These are phyloP conservation scores for Leptestheria dahalacensis DNA, from an alignment of 1,140 invertebrate species.

Conservation along the genomic window DNA sequence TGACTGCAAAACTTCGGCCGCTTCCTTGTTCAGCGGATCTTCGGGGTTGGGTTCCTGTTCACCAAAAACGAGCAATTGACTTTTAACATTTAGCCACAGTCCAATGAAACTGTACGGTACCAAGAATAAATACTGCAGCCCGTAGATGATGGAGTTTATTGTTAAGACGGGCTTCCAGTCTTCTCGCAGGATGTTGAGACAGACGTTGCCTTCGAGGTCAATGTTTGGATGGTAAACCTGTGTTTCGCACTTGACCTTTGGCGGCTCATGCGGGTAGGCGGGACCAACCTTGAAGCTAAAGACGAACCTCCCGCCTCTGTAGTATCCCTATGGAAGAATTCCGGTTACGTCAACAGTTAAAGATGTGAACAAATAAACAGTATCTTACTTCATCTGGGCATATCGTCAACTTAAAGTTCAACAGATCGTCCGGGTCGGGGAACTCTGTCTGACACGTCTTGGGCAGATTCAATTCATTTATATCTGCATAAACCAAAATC, in stretches of 20 bases:
- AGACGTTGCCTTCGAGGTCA: slow-evolving; percentile 87
- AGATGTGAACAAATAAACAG: background rate
- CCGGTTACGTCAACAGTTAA: too few relatives aligned
- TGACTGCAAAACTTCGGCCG: slow-evolving; percentile 90
- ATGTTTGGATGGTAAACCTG: slow-evolving; percentile 92
- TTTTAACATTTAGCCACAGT: background rate
- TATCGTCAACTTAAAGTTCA: slow-evolving; percentile 91
- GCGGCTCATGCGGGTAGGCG: slow-evolving; percentile 91
- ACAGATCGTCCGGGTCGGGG: slow-evolving; percentile 86
- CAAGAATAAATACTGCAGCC: slow-evolving; percentile 91
- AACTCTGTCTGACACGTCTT: slow-evolving; percentile 94
- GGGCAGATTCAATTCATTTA: slow-evolving; percentile 92
- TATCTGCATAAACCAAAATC: slow-evolving; percentile 51
- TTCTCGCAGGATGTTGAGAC: slow-evolving; percentile 86
- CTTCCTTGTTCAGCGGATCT: slow-evolving; percentile 96
- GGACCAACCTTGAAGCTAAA: slow-evolving; percentile 97
- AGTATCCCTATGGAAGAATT: slow-evolving; percentile 60
- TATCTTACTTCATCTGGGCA: slow-evolving; percentile 58
- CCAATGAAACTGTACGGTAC: background rate
- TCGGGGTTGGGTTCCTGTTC: slow-evolving; percentile 91
- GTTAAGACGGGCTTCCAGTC: slow-evolving; percentile 98
- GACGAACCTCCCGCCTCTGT: slow-evolving; percentile 78
- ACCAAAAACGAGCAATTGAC: slow-evolving; percentile 14
- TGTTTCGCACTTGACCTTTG: slow-evolving; percentile 89
- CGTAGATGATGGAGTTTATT: slow-evolving; percentile 95